Evolutionary conservation across 2,888 invertebrate genomes (phyloP), one percentile per base, ranked within the genome.

Genomic region (Eupithecia abbreviata): DNA sequence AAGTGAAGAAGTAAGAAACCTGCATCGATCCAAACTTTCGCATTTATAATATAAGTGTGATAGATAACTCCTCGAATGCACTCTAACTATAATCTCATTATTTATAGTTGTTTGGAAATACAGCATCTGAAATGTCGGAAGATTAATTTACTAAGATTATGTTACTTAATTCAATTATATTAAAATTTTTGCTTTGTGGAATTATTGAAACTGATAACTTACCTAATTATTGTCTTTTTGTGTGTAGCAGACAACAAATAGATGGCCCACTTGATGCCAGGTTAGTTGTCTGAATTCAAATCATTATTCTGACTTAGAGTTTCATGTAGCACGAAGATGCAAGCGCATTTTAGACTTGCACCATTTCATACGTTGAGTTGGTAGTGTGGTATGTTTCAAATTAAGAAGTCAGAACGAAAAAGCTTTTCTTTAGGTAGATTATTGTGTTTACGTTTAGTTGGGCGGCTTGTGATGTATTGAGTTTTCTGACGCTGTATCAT

Each of bases 181-280:
- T 0, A 41, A 66, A n/a, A 45, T 9, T 3, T 4, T 7, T 68
- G 45, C 10, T 43, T 18, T 41, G 15, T 42, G 41, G 13, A 30
- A 10, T 45, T 12, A 66, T 5, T 72, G 72, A 18, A 4, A 9
- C 47, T 65, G 30, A 69, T 77, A 72, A 71, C 3, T 69, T 30
- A 30, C 78, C 77, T 80, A 78, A 80, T 79, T 7, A 71, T 58
- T 76, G 75, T 70, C 62, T 81, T 80, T 81, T 81, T 81, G 71
- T 81, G 80, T 77, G 81, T 80, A 80, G 79, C 82, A 82, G 82
- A 81, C 82, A 78, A 81, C 81, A 72, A 80, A 82, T 77, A 81
- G 82, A 79, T 82, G 82, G 82, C 82, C 81, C 74, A 82, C 82
- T 81, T 82, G 82, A 82, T 82, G 81, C 81, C 82, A 82, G 82